Percentiles rank a stretch among this genome's conserved stretches.
Evolutionary conservation across 2,113 vertebrate species (phyloP).

Genomic region (Lethenteron camtschaticum): DNA sequence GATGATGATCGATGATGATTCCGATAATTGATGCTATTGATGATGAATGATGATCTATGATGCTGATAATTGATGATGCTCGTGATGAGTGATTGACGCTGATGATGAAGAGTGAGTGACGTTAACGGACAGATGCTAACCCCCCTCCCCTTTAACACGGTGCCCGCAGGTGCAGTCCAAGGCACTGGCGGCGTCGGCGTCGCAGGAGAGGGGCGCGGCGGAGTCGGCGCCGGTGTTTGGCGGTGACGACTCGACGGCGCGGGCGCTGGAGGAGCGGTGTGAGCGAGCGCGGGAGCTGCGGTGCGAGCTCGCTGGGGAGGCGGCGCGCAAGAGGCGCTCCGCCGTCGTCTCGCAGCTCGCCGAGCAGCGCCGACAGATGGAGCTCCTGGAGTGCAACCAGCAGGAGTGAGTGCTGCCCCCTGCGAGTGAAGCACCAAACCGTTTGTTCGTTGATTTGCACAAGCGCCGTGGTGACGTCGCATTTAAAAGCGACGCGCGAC

Average conservation of each 20-base stretch:
- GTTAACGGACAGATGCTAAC: no score
- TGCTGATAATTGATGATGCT: no score
- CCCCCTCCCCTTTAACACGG: no score
- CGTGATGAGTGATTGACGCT: no score
- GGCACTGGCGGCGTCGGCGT: conserved; percentile 13
- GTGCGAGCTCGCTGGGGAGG: conserved; percentile 21
- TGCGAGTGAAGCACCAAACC: neutral
- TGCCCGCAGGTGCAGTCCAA: conserved; percentile 22
- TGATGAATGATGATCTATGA: no score
- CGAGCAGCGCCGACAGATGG: conserved; percentile 24
- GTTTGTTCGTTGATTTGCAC: no score
- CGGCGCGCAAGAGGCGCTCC: conserved; percentile 17
- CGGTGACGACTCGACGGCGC: conserved; percentile 14
- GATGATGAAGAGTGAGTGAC: no score
- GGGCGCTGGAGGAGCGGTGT: conserved; percentile 13
- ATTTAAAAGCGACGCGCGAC: no score
- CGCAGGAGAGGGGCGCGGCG: conserved; percentile 16
- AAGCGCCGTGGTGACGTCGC: no score
- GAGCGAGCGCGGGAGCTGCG: conserved; percentile 21
- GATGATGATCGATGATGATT: no score
- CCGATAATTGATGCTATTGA: no score
- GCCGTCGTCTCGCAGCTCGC: conserved; percentile 18
- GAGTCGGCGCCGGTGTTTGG: conserved; percentile 17
- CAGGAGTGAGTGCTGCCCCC: conserved; percentile 22
- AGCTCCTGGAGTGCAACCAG: conserved; percentile 24